These are phyloP conservation scores for Numida meleagris DNA, from an alignment of 2,113 vertebrate species.

Conservation along the genomic window DNA sequence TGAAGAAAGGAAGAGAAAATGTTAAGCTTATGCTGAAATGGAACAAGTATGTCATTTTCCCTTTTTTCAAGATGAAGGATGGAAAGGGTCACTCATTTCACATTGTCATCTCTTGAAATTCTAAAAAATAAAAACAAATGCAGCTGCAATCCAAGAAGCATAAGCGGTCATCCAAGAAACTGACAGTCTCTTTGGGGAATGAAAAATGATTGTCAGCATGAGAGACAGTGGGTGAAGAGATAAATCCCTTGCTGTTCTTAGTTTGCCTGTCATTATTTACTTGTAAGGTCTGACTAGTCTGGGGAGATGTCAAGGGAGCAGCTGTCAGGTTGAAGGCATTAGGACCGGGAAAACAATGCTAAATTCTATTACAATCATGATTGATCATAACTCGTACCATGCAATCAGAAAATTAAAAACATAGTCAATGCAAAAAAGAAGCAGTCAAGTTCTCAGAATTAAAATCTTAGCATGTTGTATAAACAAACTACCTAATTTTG, in stretches of 20 bases:
- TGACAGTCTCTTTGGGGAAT: conserved; percentile 13
- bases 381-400: not conserved
- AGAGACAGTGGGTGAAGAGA: conserved; percentile 23
- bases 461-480: not conserved
- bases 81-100: conserved; percentile 3
- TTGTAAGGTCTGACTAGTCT: not conserved
- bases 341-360: not conserved
- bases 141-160: not conserved
- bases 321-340: conserved; percentile 25
- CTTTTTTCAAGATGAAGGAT: conserved; percentile 21
- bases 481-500: not conserved
- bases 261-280: conserved; percentile 54
- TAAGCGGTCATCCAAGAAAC: conserved; percentile 35
- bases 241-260: not conserved
- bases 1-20: not conserved
- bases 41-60: not conserved
- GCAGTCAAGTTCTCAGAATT: not conserved
- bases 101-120: conserved; percentile 12
- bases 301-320: not conserved
- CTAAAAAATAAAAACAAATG: conserved; percentile 15
- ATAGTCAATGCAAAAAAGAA: not conserved
- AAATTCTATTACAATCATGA: not conserved
- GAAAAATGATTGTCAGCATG: conserved; percentile 56
- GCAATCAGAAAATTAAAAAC: not conserved
- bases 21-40: not conserved